phyloP scores from a whole-genome alignment of 2,888 invertebrate genomes.

The Drepana falcataria region DNA sequence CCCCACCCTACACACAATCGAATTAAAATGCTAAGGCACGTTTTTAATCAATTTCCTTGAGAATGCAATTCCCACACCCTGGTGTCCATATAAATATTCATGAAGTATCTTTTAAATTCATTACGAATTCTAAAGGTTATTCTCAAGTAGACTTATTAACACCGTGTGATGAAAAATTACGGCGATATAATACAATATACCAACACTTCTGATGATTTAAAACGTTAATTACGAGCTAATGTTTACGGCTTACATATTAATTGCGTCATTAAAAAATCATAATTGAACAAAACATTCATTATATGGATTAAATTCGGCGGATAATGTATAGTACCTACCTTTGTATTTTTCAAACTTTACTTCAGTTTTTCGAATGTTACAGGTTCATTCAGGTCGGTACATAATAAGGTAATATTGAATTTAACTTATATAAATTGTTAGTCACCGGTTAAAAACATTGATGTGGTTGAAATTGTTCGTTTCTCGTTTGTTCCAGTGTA shows the following conservation, averaged over 20 bases:
- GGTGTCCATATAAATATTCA: background rate
- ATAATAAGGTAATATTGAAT: too few species aligned
- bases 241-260: background rate
- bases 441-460: too few species aligned
- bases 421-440: too few species aligned
- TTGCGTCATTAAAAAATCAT: background rate
- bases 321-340: too few species aligned
- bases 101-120: constrained; percentile 4
- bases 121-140: constrained; percentile 4
- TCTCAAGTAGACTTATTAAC: constrained; percentile 2
- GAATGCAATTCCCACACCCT: background rate
- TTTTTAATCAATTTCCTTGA: constrained; percentile 34
- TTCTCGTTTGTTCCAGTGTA: too few species aligned
- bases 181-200: background rate
- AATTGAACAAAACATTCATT: background rate
- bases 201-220: background rate
- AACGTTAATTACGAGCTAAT: background rate
- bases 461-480: too few species aligned
- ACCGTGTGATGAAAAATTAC: background rate
- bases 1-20: constrained; percentile 25
- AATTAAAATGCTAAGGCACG: constrained; percentile 41
- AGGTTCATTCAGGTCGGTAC: too few species aligned
- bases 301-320: background rate
- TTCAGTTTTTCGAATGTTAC: too few species aligned
- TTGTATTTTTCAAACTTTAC: too few species aligned